Conservation (phyloP, 2,797 vertebrate species). For the Leucoraja ocellata region DNA sequence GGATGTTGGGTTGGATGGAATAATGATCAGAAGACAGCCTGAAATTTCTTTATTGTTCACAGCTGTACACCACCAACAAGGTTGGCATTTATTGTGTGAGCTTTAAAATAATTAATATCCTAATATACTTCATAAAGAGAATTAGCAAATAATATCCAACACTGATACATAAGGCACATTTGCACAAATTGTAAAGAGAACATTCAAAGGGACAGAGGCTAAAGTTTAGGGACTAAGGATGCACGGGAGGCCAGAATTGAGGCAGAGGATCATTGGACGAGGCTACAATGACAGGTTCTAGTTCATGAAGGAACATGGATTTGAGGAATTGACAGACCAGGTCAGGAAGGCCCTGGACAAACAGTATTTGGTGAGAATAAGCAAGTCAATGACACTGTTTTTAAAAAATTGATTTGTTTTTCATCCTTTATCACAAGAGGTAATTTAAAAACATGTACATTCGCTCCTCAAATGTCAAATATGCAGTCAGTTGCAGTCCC, state of each 20-base stretch:
- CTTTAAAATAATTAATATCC: not conserved
- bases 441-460: not conserved
- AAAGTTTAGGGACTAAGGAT: not conserved
- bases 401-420: not conserved
- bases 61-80: too few relatives aligned
- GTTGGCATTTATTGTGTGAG: too few relatives aligned
- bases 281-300: not conserved
- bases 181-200: too few relatives aligned
- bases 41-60: not conserved
- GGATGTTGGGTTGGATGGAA: not conserved
- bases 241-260: not conserved
- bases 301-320: not conserved
- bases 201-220: too few relatives aligned
- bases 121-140: not conserved
- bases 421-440: not conserved
- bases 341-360: not conserved
- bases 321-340: not conserved
- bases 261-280: not conserved
- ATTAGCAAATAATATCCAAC: too few relatives aligned
- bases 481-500: not conserved
- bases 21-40: not conserved
- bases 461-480: not conserved
- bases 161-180: too few relatives aligned
- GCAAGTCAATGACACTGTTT: not conserved
- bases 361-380: not conserved